phyloP scores from a whole-genome alignment of 2,888 invertebrate species.

The Lasioglossum leucozonium region DNA sequence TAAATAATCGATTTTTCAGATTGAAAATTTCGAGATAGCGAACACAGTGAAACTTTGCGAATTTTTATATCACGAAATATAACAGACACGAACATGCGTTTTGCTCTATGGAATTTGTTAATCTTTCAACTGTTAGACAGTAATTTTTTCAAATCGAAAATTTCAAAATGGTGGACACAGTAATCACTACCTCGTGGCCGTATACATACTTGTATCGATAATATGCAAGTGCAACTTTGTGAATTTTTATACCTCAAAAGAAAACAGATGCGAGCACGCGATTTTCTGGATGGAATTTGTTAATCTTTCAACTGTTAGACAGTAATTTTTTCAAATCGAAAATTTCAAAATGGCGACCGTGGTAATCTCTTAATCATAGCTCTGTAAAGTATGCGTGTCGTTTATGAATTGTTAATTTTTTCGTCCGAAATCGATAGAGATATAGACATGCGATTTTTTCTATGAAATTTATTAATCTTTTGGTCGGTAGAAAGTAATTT shows the following conservation, averaged over 20 bases:
- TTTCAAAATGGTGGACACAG: neutral
- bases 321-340: too few relatives aligned
- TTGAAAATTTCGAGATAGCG: neutral
- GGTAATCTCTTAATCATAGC: too few relatives aligned
- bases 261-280: too few relatives aligned
- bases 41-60: neutral
- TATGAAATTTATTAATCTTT: neutral
- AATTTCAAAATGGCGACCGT: too few relatives aligned
- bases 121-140: neutral
- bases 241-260: too few relatives aligned
- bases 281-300: too few relatives aligned
- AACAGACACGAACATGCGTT: neutral
- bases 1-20: neutral
- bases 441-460: neutral
- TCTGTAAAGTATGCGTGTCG: too few relatives aligned
- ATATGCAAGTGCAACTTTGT: too few relatives aligned
- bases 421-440: neutral
- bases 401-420: neutral
- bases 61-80: neutral
- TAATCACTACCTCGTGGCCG: too few relatives aligned
- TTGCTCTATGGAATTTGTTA: neutral
- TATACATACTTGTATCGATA: too few relatives aligned
- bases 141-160: neutral
- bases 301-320: too few relatives aligned
- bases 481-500: neutral